Base-by-base conservation (phyloP, 2,113 vertebrate genomes). In the Phylloscopus trochiloides region DNA sequence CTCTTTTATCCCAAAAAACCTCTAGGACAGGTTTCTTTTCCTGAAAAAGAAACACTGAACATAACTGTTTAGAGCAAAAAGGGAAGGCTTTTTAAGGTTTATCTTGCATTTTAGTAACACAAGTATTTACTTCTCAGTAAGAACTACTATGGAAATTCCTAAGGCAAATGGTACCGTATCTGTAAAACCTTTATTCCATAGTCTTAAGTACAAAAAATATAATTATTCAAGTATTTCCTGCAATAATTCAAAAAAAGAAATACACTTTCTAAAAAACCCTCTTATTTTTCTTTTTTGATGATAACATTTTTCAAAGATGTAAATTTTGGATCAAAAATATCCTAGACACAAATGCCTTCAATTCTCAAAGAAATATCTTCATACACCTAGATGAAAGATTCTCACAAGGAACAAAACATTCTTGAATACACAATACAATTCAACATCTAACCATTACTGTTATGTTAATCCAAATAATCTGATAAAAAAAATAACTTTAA, bases 181-280 rank as follows among this genome's bases (percentile, higher is more conserved):
- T 31, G 2, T 47, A 92, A 73, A 34, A 76, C 65, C 7, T 36
- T 20, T 65, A 73, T 73, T 79, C 62, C 24, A 38, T n/a, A 70
- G 12, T n/a, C 63, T 73, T 54, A 58, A 42, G 5, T 34, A 57
- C 17, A 68, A 72, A 45, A 63, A 86, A 58, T 25, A 82, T 9
- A 85, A 10, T 42, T 47, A 66, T 42, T 80, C 45, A 54, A 17
- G 19, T 32, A 78, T n/a, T 85, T 82, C 14, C 19, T 52, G 32
- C 7, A 50, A 11, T 54, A 79, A 88, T 79, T 79, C 29, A 79
- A 57, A 88, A 5, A 70, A 51, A n/a, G 12, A 85, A 79, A 65
- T 15, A 17, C 0, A 45, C 7, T 34, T 3, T 6, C 9, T 50
- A 31, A 72, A 78, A 78, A 76, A 36, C 4, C 0, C 7, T 3